Conservation (phyloP, 2,113 vertebrate species). For the Pampusana beccarii region DNA sequence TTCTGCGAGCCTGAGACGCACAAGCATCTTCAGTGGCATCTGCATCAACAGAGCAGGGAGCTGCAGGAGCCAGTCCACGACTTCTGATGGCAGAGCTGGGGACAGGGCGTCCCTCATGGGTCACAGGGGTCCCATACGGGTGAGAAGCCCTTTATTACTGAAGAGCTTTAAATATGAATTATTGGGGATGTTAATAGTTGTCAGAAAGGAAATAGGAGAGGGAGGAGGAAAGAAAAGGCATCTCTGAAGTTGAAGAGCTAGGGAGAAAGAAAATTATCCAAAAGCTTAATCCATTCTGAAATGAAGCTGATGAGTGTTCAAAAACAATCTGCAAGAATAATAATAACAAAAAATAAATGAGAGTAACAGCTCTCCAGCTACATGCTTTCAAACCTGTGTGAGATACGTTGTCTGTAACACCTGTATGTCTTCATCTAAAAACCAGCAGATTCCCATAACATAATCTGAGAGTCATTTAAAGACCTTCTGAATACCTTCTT, state of each 20-base stretch:
- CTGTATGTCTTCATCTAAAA: not conserved
- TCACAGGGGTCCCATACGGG: not conserved
- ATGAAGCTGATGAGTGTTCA: too few species aligned
- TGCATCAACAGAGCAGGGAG: not conserved
- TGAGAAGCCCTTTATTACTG: not conserved
- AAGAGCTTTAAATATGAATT: not conserved
- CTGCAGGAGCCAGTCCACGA: not conserved
- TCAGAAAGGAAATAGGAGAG: not conserved
- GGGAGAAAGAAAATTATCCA: not conserved
- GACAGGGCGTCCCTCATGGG: not conserved
- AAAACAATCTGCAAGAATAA: not conserved
- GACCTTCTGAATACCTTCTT: not conserved
- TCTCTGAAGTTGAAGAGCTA: not conserved
- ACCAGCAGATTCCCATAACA: fast-evolving
- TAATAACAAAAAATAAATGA: too few species aligned
- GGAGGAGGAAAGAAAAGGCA: not conserved
- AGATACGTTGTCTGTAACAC: not conserved
- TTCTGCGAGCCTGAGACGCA: not conserved
- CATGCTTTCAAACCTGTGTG: not conserved
- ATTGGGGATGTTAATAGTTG: fast-evolving
- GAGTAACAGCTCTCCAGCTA: not conserved
- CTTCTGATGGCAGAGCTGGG: not conserved
- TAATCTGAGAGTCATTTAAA: not conserved
- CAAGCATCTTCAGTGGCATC: not conserved
- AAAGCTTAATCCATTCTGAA: not conserved